These are phyloP conservation scores for Metalampra italica DNA, from an alignment of 2,888 invertebrate genomes.

Conservation along the genomic window DNA sequence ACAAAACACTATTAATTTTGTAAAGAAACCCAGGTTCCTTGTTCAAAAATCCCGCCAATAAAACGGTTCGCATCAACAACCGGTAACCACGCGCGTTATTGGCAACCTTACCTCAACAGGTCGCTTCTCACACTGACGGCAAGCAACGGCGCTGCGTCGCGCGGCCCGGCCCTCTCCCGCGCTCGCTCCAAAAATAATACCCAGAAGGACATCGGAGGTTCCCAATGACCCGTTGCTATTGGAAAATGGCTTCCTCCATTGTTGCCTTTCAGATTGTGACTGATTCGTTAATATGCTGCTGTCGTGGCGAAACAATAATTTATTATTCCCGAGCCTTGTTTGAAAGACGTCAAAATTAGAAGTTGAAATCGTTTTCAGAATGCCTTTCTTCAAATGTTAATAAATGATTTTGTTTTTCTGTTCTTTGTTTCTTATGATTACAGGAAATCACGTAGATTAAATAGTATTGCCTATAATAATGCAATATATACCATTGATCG, in stretches of 20 bases:
- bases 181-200: conserved; percentile 76
- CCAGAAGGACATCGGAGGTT: conserved; percentile 62
- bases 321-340: neutral
- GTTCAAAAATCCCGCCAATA: conserved; percentile 46
- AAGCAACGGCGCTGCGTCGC: too few relatives aligned
- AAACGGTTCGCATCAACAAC: conserved; percentile 6
- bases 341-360: neutral
- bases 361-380: neutral
- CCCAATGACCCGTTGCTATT: conserved; percentile 64
- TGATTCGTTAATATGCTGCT: conserved; percentile 35
- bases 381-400: neutral
- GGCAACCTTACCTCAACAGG: conserved; percentile 73
- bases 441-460: too few relatives aligned
- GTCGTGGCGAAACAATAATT: conserved; percentile 9
- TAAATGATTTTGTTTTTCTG: neutral
- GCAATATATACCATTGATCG: too few relatives aligned
- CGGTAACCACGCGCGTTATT: conserved; percentile 28
- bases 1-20: conserved; percentile 8
- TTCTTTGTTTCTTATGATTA: too few relatives aligned
- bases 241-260: conserved; percentile 64
- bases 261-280: conserved; percentile 33
- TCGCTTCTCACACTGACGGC: conserved; percentile 66
- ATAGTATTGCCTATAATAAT: too few relatives aligned
- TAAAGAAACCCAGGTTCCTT: conserved; percentile 23
- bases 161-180: conserved; percentile 39